Evolutionary conservation across 1,140 invertebrate species (phyloP), one percentile per base, ranked within the genome.

Genomic region (Drosophila kurseongensis): DNA sequence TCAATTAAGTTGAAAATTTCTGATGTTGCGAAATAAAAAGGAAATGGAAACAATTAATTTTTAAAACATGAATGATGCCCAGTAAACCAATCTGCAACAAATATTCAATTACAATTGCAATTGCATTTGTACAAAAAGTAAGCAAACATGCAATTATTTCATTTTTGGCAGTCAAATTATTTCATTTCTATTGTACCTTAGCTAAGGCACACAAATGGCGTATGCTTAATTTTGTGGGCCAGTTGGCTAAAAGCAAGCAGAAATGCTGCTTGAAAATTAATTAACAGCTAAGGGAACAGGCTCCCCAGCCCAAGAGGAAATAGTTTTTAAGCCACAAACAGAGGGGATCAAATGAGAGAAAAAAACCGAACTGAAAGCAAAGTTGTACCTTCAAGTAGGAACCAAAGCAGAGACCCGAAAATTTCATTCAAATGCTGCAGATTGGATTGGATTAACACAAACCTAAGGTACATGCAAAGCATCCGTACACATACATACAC

Each of bases 241-340:
- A 61, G 60, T 36, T 51, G 36, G 41, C 60, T 68, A 51, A 54
- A 36, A 48, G 61, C 44, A 85, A 85, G 85, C 61, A 76, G 23
- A 66, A 61, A 48, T 68, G 35, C 65, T 75, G 32, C 78, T 85
- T 81, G 44, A 85, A 80, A 86, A 86, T 85, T 85, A 82, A 88
- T 82, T 88, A 86, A 78, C 75, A 67, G 55, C 55, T 61, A 51
- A 63, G 63, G 44, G n/a, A 61, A 44, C 27, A 14, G 40, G 51
- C 57, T 50, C 23, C 27, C 48, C 35, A 32, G 29, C 32, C 48
- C n/a, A 48, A 18, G 6, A 9, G 36, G 12, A 41, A 75, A 45
- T 66, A 75, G 73, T 75, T 75, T 54, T 44, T 45, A 51, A 65
- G 48, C 54, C 54, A 27, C 48, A 56, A 67, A 42, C 14, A 18